Evolutionary conservation across 2,888 invertebrate genomes (phyloP), one percentile per base, ranked within the genome.

Genomic region (Tachina grossa): DNA sequence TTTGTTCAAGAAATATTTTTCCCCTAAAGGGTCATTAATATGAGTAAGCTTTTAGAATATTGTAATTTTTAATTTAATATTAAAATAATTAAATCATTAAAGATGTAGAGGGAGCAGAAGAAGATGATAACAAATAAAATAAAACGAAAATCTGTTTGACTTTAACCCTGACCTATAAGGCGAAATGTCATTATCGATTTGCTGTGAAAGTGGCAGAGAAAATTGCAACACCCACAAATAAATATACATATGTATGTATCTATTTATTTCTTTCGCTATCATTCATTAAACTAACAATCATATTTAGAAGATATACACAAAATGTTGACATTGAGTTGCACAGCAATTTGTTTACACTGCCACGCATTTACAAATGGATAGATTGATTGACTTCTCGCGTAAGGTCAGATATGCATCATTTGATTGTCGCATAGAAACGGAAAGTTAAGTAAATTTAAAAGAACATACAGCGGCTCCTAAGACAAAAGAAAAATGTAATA

Each of bases 141-240:
- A 31, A 6, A 57, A 9, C 14, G 31, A 19, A 41, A 41, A 14
- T 53, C 39, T 69, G 69, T 45, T 45, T 9, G 16, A 16, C 11
- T 66, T 53, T 16, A 57, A 66, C 66, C 76, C 55, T 76, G 66
- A 76, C 76, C 65, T 49, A 66, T 57, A 47, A 76, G 57, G 55
- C 22, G 6, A 57, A 61, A 59, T 39, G 47, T 6, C 39, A 10
- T 19, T 14, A 57, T 65, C 13, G 76, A 66, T 66, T 76, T 68
- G 19, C 57, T 41, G 39, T 11, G 43, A 13, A 75, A 19, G 8
- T 47, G 3, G 8, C 9, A 39, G 11, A 41, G 39, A 43, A 57
- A 47, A 57, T 45, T 53, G 3, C 39, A 66, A 68, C 31, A 57
- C 8, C 9, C 16, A 53, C 9, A 53, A 1, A 53, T 1, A 49